Evolutionary conservation across 2,113 vertebrate species (phyloP).

Genomic region (Passer montanus): DNA sequence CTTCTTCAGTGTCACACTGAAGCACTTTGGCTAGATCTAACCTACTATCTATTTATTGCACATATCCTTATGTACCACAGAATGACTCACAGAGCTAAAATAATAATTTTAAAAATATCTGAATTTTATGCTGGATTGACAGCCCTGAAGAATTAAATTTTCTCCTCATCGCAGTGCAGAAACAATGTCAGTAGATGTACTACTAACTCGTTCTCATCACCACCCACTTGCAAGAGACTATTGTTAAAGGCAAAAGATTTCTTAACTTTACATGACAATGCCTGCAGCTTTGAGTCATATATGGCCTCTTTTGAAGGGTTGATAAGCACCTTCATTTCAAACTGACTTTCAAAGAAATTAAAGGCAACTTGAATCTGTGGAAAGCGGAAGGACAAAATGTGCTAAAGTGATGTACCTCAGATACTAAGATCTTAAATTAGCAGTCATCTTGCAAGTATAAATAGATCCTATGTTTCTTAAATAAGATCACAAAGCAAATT

Average conservation of each 20-base stretch:
- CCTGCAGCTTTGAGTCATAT: not conserved
- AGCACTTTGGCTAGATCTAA: not conserved
- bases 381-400: not conserved
- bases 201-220: not conserved
- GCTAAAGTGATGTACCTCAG: not conserved
- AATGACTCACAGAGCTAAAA: constrained; percentile 50
- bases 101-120: constrained; percentile 46
- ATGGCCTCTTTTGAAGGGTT: not conserved
- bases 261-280: not conserved
- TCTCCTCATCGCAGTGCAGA: not conserved
- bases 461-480: not conserved
- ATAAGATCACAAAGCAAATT: not conserved
- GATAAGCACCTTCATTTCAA: not conserved
- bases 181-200: not conserved
- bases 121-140: constrained; percentile 19
- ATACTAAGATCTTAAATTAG: not conserved
- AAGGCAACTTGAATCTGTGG: not conserved
- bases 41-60: constrained; percentile 5
- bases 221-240: constrained; percentile 5
- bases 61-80: not conserved
- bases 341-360: not conserved
- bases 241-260: constrained; percentile 20
- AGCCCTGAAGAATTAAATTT: not conserved
- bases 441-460: not conserved
- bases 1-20: not conserved